Evolutionary conservation across 2,797 vertebrate species (phyloP).

Genomic region (Schizopygopsis malacanthus): DNA sequence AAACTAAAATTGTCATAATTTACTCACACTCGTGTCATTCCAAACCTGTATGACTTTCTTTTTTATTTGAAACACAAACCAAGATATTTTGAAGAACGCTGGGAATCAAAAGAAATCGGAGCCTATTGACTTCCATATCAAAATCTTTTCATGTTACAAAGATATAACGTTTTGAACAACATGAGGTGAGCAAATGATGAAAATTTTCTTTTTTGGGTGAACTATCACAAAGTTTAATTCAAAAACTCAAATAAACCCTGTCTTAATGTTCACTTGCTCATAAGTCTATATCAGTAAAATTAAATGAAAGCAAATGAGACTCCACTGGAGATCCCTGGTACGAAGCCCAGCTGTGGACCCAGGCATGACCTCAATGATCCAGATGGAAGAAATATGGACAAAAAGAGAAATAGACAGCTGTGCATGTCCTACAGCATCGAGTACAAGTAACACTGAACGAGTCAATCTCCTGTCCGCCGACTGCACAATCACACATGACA

Average conservation of each 20-base stretch:
- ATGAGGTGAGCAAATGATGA: not conserved
- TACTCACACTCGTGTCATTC: too few species aligned
- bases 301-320: not conserved
- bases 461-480: conserved; percentile 42
- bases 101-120: not conserved
- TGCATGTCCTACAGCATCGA: conserved; percentile 6
- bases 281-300: not conserved
- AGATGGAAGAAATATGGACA: conserved; percentile 25
- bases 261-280: not conserved
- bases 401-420: not conserved
- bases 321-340: conserved; percentile 11
- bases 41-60: too few species aligned
- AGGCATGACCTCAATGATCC: conserved; percentile 25
- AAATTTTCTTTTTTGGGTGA: not conserved
- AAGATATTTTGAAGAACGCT: not conserved
- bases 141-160: not conserved
- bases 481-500: conserved; percentile 41
- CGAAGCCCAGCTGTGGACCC: not conserved
- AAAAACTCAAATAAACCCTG: not conserved
- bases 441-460: conserved; percentile 4
- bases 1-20: too few species aligned
- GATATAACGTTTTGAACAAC: not conserved
- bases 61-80: too few species aligned
- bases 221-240: not conserved
- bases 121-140: not conserved